Base-by-base conservation (phyloP, 1,140 invertebrate species). In the Orchesella cincta region DNA sequence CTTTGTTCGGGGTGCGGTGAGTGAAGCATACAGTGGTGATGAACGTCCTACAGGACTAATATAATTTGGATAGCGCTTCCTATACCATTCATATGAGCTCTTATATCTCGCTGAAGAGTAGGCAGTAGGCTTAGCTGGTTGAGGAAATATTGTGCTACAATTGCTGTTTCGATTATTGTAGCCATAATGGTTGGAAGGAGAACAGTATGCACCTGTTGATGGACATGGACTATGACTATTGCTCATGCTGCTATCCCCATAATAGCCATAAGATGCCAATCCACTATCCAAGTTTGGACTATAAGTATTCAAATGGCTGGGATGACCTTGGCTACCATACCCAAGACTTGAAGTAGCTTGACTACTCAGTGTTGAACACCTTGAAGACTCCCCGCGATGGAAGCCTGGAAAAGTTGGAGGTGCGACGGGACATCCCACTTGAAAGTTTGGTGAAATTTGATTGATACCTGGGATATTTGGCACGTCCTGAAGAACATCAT, bases 361-460 rank as follows among this genome's bases (percentile, higher is more conserved):
- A n/a, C 71, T 51, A 51, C 71, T 73, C 35, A 73, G 71, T 16
- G 71, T 73, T 8, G 71, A 73, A 73, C 71, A 73, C 23, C 71
- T 73, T 3, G 71, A 73, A 2, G 71, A 73, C 23, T 73, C 71
- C 39, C 71, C 71, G 3, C 35, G 71, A 29, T 16, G 54, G 23
- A 67, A 67, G n/a, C 28, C 12, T 31, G 62, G 62, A 33, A 67
- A 67, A 29, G 23, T 67, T 31, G 62, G 62, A 31, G 62, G 62
- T 31, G 28, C 62, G 62, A 67, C 62, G 5, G 62, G 62, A 67
- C 62, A 67, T 31, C 62, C 62, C 33, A 67, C 62, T n/a, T 67
- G 62, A n/a, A 67, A 67, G n/a, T 67, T 67, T 8, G 62, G 62
- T 16, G 62, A 67, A 14, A 67, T 67, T 2, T 67, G 62, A 67